phyloP scores from a whole-genome alignment of 2,888 invertebrate genomes.

The Noctua fimbriata region DNA sequence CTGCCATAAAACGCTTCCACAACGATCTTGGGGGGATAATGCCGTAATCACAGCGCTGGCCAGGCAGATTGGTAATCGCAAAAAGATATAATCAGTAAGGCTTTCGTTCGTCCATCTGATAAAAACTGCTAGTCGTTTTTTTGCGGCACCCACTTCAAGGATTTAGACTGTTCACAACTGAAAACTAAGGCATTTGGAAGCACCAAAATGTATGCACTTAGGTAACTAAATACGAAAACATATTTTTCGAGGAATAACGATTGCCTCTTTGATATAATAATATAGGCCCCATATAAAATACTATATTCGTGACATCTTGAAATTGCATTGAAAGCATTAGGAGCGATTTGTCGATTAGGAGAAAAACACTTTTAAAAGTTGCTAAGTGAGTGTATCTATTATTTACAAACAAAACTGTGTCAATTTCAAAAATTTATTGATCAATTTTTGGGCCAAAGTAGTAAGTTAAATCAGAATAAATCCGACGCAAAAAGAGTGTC shows the following conservation, averaged over 20 bases:
- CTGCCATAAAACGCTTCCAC: constrained; percentile 52
- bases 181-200: neutral
- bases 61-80: constrained; percentile 54
- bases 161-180: neutral
- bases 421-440: neutral
- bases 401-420: neutral
- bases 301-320: neutral
- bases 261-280: neutral
- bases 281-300: neutral
- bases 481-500: neutral
- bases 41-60: constrained; percentile 36
- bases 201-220: neutral
- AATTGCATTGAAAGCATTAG: neutral
- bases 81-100: constrained; percentile 43
- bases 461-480: neutral
- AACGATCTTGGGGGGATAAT: constrained; percentile 48
- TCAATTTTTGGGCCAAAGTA: neutral
- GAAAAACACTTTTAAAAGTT: too few relatives aligned
- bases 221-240: neutral
- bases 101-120: constrained; percentile 32
- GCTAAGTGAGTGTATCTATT: neutral
- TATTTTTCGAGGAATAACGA: neutral
- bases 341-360: too few relatives aligned
- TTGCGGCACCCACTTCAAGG: constrained; percentile 15
- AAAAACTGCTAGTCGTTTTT: constrained; percentile 27